Evolutionary conservation across 2,888 invertebrate genomes (phyloP).

Genomic region (Caenorhabditis becei): DNA sequence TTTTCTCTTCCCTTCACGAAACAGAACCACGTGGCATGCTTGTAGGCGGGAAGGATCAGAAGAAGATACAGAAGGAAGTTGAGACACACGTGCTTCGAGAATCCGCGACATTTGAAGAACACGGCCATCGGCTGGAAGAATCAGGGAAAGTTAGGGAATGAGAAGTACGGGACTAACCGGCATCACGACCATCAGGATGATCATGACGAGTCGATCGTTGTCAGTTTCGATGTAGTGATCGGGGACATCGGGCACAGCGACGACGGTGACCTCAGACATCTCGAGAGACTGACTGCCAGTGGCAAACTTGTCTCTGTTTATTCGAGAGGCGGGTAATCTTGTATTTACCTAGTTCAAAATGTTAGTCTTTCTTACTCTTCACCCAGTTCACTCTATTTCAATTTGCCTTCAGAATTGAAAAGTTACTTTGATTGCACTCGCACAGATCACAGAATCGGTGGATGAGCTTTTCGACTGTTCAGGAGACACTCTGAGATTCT

Average conservation of each 20-base stretch:
- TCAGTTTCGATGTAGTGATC: constrained; percentile 49
- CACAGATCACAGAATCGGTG: background rate
- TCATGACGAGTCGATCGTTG: constrained; percentile 47
- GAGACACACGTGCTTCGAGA: constrained; percentile 44
- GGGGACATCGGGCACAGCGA: constrained; percentile 2
- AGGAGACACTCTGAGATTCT: no score
- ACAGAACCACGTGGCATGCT: constrained; percentile 54
- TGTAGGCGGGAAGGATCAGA: constrained; percentile 49
- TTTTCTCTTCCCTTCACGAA: constrained; percentile 41
- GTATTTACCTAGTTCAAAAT: constrained; percentile 47
- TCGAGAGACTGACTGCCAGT: background rate
- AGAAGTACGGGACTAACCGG: constrained; percentile 38
- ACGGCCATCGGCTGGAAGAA: constrained; percentile 49
- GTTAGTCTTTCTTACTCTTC: constrained; percentile 23
- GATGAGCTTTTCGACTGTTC: no score
- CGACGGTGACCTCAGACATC: constrained; percentile 24
- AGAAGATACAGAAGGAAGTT: constrained; percentile 49
- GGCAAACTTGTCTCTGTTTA: constrained; percentile 6
- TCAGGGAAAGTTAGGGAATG: background rate
- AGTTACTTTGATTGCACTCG: background rate
- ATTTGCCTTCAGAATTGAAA: background rate
- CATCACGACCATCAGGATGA: constrained; percentile 27
- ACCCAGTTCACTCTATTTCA: constrained; percentile 1
- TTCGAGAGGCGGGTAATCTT: constrained; percentile 25
- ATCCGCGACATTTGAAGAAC: constrained; percentile 54